Base-by-base conservation (phyloP, 2,888 invertebrate genomes). In the Drosophila mettleri region DNA sequence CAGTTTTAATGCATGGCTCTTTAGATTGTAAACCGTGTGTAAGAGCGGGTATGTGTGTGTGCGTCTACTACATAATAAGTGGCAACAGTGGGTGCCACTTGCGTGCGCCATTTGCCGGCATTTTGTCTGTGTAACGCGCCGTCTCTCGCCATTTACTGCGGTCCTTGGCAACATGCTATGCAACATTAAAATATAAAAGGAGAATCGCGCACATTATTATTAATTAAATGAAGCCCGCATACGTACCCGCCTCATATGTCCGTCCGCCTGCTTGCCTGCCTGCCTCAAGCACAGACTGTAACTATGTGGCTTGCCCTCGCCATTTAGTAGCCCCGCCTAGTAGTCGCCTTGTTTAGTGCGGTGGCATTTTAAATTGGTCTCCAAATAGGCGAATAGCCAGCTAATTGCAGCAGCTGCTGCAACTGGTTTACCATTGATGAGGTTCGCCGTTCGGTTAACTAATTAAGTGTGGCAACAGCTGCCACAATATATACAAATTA, bases 71-170 rank as follows among this genome's bases (percentile, higher is more conserved):
- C 58, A 71, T 59, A 67, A 58, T 66, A 77, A 67, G 74, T 74
- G 76, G 76, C 72, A 74, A 76, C 72, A 59, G 73, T 67, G 77
- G 67, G 67, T 77, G 74, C 73, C 71, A 59, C 48, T 67, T 55
- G 77, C 74, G 45, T 72, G 61, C 67, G 59, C 72, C 74, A 59
- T 67, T 67, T 59, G 61, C 41, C 39, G 58, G 55, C 72, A 51
- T 66, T 71, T 74, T 76, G 72, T 74, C 66, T 71, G 46, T 61
- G 45, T 33, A 33, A 7, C 24, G 24, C 36, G 36, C 33, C 33
- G 33, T 24, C 49, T 51, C 34, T 7, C 58, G 58, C 29, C 58
- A 55, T 54, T 73, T 61, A 59, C 38, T 51, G 33, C 14, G 14
- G 27, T 8, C 29, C 46, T 24, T 20, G 33, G 41, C 57, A 16